A percentile compares a stretch with the other conserved stretches of the same genome.
Conservation (phyloP, 1,140 invertebrate species). For the Coelopa frigida region DNA sequence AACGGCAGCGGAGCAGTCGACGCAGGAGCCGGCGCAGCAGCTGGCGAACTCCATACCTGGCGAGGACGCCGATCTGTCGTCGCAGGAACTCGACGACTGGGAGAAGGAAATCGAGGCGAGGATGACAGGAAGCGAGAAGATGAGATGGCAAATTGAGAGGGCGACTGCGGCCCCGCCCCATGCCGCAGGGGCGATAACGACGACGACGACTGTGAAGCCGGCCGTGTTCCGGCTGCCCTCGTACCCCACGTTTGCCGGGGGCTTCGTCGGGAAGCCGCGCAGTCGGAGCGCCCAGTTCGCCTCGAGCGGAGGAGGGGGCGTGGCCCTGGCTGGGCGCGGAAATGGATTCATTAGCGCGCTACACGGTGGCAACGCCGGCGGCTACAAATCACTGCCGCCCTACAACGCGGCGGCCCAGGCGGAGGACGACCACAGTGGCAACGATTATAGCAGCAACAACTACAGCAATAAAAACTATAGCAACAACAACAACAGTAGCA, state of each 20-base stretch:
- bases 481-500: background rate
- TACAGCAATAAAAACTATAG: too few species aligned
- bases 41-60: conserved; percentile 6
- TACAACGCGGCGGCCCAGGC: too few species aligned
- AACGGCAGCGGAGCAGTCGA: background rate
- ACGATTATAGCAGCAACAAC: too few species aligned
- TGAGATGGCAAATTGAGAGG: conserved; percentile 17
- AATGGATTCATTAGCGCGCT: too few species aligned
- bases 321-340: too few species aligned
- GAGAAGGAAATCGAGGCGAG: conserved; percentile 21
- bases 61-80: conserved; percentile 13
- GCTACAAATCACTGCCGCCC: too few species aligned
- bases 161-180: conserved; percentile 5
- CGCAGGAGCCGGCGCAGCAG: background rate
- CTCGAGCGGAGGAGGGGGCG: conserved; percentile 30
- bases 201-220: conserved; percentile 17
- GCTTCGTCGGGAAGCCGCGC: conserved; percentile 29
- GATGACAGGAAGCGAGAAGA: conserved; percentile 13
- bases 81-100: conserved; percentile 15
- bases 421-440: too few species aligned
- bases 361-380: too few species aligned
- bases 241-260: conserved; percentile 30
- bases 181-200: background rate
- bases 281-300: conserved; percentile 38
- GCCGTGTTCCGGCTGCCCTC: conserved; percentile 29